Percentiles rank a stretch among this genome's conserved stretches.
phyloP scores from a whole-genome alignment of 2,113 vertebrate species.

The Tetrax tetrax region DNA sequence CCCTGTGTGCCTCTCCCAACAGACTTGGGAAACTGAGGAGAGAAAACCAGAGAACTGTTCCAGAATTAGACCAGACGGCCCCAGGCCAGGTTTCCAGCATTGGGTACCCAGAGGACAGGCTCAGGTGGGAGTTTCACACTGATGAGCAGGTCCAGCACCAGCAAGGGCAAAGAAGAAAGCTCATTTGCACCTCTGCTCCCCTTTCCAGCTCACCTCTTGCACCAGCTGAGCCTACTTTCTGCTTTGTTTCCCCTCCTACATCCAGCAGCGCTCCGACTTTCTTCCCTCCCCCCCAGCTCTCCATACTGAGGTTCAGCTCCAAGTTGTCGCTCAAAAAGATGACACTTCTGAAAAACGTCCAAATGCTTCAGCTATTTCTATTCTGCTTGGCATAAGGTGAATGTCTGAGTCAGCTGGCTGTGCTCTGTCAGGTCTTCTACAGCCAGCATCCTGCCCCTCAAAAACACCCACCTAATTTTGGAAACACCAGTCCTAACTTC shows the following conservation, averaged over 20 bases:
- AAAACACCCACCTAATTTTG: constrained; percentile 53
- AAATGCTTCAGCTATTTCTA: constrained; percentile 62
- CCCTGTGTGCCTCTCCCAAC: not conserved
- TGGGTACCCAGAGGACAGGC: not conserved
- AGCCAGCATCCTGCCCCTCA: constrained; percentile 2
- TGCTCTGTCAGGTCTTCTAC: not conserved
- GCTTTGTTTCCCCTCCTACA: not conserved
- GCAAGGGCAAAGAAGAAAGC: not conserved
- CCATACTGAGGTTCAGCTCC: not conserved
- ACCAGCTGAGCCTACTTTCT: not conserved
- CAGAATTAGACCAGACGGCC: not conserved
- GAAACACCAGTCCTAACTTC: not conserved
- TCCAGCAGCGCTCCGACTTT: not conserved
- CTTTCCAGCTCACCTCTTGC: not conserved
- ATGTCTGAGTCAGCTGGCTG: constrained; percentile 45
- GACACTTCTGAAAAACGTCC: constrained; percentile 34
- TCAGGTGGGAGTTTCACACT: not conserved
- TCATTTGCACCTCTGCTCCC: not conserved
- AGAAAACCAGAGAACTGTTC: constrained; percentile 16
- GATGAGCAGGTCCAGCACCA: not conserved
- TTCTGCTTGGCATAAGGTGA: constrained; percentile 41
- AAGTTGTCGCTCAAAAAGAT: constrained; percentile 15
- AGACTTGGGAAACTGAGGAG: not conserved
- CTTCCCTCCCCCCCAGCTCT: not conserved
- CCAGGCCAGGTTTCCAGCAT: not conserved